Evolutionary conservation across 2,888 invertebrate genomes (phyloP).

Genomic region (Drosophila rubida): DNA sequence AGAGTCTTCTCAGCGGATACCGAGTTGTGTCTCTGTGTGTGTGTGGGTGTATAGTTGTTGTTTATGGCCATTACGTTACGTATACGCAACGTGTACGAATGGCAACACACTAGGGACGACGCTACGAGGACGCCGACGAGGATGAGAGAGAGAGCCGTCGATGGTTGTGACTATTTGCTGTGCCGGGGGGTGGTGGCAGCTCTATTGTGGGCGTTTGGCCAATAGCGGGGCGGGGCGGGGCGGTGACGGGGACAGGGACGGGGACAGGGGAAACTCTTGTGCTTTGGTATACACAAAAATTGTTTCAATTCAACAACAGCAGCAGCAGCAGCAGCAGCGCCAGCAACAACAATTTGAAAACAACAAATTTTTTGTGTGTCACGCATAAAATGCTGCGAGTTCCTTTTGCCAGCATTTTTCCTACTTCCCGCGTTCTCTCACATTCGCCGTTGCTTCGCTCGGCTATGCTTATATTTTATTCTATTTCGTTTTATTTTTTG

Average conservation of each 20-base stretch:
- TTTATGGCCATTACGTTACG: conserved; percentile 69
- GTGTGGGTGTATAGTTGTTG: conserved; percentile 43
- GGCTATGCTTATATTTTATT: conserved; percentile 5
- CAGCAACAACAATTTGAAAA: conserved; percentile 42
- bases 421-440: conserved; percentile 29
- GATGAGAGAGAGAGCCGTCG: conserved; percentile 34
- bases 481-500: conserved; percentile 21
- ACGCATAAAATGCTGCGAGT: conserved; percentile 53
- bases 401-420: conserved; percentile 23
- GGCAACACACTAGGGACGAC: conserved; percentile 64
- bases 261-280: not conserved
- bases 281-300: conserved; percentile 69
- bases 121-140: conserved; percentile 31
- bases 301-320: conserved; percentile 55
- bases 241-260: not conserved
- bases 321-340: conserved; percentile 25
- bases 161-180: conserved; percentile 64
- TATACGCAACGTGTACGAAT: conserved; percentile 76
- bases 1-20: conserved; percentile 22
- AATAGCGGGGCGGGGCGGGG: not conserved
- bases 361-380: conserved; percentile 59
- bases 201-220: conserved; percentile 11
- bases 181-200: conserved; percentile 21
- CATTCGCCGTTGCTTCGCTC: conserved; percentile 9
- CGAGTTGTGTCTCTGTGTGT: conserved; percentile 23